These are phyloP conservation scores for Ophion slaviceki DNA, from an alignment of 2,888 invertebrate genomes.

Conservation along the genomic window DNA sequence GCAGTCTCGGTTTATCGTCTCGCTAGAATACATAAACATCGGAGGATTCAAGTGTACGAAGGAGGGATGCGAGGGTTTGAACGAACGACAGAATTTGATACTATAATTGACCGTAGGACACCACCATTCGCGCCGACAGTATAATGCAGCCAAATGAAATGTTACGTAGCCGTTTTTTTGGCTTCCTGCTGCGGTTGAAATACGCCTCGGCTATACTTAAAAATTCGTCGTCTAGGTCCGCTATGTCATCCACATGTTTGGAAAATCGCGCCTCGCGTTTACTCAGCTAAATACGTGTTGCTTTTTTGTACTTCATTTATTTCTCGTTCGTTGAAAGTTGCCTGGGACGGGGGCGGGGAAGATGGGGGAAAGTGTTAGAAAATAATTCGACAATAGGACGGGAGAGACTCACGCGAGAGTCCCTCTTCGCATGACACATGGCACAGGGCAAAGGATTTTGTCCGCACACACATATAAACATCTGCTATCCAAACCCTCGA, in stretches of 20 bases:
- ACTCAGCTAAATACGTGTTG: neutral
- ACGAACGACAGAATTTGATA: neutral
- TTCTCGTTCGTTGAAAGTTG: neutral
- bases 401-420: constrained; percentile 25
- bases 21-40: neutral
- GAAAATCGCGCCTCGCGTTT: constrained; percentile 8
- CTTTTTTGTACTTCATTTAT: neutral
- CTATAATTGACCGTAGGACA: neutral
- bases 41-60: neutral
- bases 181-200: neutral
- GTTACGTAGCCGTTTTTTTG: too few species aligned
- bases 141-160: neutral
- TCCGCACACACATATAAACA: constrained; percentile 27
- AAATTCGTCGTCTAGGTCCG: neutral
- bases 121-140: neutral
- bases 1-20: constrained; percentile 39
- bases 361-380: neutral
- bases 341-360: neutral
- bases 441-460: constrained; percentile 26
- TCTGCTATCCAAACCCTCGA: constrained; percentile 48
- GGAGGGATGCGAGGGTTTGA: neutral
- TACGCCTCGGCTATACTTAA: neutral
- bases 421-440: constrained; percentile 46
- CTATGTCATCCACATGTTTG: neutral
- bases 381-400: constrained; percentile 21